Base-by-base conservation (phyloP, 2,888 invertebrate species). In the Sturmia bella region DNA sequence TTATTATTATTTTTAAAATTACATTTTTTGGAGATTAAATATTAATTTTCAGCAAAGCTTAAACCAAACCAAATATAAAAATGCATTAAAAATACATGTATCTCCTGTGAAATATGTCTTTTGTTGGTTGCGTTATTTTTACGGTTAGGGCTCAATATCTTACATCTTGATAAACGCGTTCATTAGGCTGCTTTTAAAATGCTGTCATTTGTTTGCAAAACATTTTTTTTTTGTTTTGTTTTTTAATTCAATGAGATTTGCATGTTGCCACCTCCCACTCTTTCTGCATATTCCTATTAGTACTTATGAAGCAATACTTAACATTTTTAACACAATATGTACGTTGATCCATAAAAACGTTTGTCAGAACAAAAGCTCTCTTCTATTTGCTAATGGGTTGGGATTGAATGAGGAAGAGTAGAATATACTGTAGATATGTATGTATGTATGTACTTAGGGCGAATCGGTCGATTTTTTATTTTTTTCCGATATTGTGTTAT, bases 271-370 rank as follows among this genome's bases (percentile, higher is more conserved):
- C 41, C 7, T 2, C 39, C 52, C 0, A 45, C 59, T 19, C 54
- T n/a, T 39, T 6, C 11, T 48, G 21, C 39, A 63, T 56, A 57
- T 48, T 17, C 1, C 11, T 41, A 64, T 64, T 72, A 72, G 50
- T 64, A 78, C 78, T 72, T 78, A 39, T 32, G 32, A 50, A 56
- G 39, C 21, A 72, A 50, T 64, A 66, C 70, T 77, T 77, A 1
- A 41, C 27, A 50, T 37, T 24, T 39, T 63, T 43, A 39, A 50
- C 48, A 64, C 56, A 70, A 61, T 64, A 41, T 54, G 32, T 13
- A 76, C 19, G 61, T 45, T 78, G 64, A 59, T 59, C 57, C 77
- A 78, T 63, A 41, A 78, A 75, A 77, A 41, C 64, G 64, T 77
- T 70, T 39, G 48, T 77, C 64, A 77, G 72, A 78, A 78, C 57